A percentile compares a stretch with the other conserved stretches of the same genome.
These are phyloP conservation scores for Drosophila tsacasi DNA, from an alignment of 1,140 invertebrate species.

Conservation along the genomic window DNA sequence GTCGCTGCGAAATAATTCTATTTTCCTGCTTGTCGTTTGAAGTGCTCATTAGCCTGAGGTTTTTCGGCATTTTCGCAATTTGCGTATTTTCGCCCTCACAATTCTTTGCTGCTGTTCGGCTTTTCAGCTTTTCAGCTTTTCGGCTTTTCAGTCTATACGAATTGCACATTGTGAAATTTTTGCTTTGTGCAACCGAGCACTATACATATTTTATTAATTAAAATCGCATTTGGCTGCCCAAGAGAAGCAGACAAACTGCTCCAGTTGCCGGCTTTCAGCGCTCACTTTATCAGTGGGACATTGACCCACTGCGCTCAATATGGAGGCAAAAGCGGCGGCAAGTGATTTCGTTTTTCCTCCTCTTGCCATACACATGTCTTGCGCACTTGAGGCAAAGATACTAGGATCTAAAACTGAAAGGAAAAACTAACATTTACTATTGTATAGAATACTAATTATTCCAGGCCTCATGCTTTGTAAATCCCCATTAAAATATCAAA, in stretches of 20 bases:
- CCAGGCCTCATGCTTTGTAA: neutral
- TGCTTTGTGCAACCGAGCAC: constrained; percentile 77
- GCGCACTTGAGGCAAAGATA: neutral
- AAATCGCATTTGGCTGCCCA: constrained; percentile 75
- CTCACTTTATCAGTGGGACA: constrained; percentile 82
- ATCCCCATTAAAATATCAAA: too few species aligned
- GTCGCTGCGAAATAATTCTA: constrained; percentile 41
- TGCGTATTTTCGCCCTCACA: constrained; percentile 15
- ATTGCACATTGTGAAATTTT: constrained; percentile 62
- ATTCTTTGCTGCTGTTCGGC: neutral
- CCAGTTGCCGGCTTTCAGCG: constrained; percentile 60
- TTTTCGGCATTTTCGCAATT: constrained; percentile 33
- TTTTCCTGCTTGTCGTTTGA: constrained; percentile 48
- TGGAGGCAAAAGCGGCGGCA: constrained; percentile 66
- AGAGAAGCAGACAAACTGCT: constrained; percentile 29
- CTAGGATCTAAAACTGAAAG: neutral
- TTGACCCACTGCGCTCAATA: constrained; percentile 82
- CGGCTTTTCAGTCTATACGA: neutral
- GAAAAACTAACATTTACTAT: neutral
- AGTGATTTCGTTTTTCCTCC: constrained; percentile 72
- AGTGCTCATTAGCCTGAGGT: constrained; percentile 71
- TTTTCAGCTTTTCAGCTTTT: constrained; percentile 1
- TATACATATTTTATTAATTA: constrained; percentile 81
- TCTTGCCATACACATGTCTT: constrained; percentile 51
- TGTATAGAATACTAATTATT: neutral